These are phyloP conservation scores for Tachysurus vachellii DNA, from an alignment of 2,113 vertebrate genomes.

Conservation along the genomic window DNA sequence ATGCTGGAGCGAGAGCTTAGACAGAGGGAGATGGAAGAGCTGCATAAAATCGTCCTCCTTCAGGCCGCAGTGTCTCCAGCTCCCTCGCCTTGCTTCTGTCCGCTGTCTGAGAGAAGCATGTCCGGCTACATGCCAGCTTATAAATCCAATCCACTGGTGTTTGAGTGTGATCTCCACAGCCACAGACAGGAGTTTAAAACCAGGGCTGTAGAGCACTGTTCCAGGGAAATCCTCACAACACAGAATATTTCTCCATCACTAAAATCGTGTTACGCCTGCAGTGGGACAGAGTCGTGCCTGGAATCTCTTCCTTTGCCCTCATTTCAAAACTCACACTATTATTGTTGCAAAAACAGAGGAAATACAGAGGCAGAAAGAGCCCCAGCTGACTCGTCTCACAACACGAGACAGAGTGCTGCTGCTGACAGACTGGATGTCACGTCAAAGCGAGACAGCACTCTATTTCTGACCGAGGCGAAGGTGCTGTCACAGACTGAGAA, in stretches of 20 bases:
- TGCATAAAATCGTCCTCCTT: conserved; percentile 46
- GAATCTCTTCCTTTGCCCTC: conserved; percentile 39
- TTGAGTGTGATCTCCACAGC: conserved; percentile 67
- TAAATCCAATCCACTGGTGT: conserved; percentile 59
- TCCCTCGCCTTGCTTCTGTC: conserved; percentile 55
- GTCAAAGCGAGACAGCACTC: conserved; percentile 38
- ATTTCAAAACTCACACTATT: conserved; percentile 34
- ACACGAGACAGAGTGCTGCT: conserved; percentile 9
- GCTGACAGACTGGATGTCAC: conserved; percentile 27
- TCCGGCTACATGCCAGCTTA: conserved; percentile 60
- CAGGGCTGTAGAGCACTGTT: conserved; percentile 48
- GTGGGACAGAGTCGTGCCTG: conserved; percentile 15
- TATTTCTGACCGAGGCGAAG: conserved; percentile 1
- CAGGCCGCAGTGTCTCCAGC: conserved; percentile 37
- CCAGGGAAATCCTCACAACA: conserved; percentile 30
- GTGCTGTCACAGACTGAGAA: conserved; percentile 36
- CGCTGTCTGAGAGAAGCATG: conserved; percentile 57
- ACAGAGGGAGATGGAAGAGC: conserved; percentile 67
- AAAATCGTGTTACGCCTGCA: conserved; percentile 36
- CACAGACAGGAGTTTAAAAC: conserved; percentile 55
- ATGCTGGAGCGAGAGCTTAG: conserved; percentile 71
- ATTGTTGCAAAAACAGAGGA: conserved; percentile 36
- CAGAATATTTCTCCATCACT: conserved; percentile 40
- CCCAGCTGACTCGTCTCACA: conserved; percentile 12
- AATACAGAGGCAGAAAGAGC: conserved; percentile 43